Evolutionary conservation across 2,113 vertebrate species (phyloP).

Genomic region (Pavo muticus): DNA sequence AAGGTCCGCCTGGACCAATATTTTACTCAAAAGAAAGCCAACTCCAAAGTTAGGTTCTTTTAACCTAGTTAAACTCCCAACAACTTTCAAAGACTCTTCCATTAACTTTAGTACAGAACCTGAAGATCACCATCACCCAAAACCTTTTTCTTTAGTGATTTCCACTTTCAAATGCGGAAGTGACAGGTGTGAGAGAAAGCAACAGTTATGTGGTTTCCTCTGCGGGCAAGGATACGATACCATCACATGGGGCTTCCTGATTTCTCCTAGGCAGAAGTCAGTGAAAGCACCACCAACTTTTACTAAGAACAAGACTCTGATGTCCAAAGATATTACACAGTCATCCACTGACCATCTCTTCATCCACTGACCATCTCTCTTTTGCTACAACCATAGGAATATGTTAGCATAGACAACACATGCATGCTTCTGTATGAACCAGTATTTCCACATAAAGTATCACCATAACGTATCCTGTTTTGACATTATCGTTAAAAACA

Average conservation of each 20-base stretch:
- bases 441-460: background rate
- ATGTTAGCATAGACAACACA: background rate
- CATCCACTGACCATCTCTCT: background rate
- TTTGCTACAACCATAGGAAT: background rate
- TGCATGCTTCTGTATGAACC: background rate
- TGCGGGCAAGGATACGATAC: fast-evolving
- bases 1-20: background rate
- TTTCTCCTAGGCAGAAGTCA: background rate
- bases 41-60: background rate
- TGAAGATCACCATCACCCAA: background rate
- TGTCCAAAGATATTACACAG: background rate
- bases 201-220: background rate
- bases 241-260: fast-evolving
- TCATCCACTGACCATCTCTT: background rate
- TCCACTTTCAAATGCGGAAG: background rate
- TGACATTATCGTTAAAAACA: background rate
- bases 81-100: background rate
- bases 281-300: background rate
- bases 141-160: background rate
- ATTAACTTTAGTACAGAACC: background rate
- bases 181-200: background rate
- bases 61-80: background rate
- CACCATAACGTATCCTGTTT: background rate
- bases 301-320: background rate
- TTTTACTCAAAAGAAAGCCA: background rate